Percentiles rank a stretch among this genome's conserved stretches.
Evolutionary conservation across 2,113 vertebrate genomes (phyloP).

Genomic region (Mormoops blainvillei): DNA sequence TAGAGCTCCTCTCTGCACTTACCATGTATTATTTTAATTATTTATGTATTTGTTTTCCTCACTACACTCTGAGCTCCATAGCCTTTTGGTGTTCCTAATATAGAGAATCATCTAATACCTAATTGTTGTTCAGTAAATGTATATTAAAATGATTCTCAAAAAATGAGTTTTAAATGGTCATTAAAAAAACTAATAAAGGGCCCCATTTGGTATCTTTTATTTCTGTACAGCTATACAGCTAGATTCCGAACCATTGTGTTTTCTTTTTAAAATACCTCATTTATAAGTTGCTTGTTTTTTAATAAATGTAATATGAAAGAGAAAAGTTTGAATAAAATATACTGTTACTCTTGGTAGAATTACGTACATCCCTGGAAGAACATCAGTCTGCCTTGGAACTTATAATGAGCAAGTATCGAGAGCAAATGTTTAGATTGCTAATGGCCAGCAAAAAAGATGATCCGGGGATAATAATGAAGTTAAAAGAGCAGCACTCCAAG

Average conservation of each 20-base stretch:
- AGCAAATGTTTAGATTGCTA: slow-evolving; percentile 94
- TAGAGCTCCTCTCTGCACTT: not conserved
- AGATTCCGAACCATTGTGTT: not conserved
- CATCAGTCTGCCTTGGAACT: slow-evolving; percentile 98
- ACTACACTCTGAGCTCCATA: not conserved
- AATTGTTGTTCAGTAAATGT: not conserved
- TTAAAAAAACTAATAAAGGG: not conserved
- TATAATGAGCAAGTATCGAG: slow-evolving; percentile 98
- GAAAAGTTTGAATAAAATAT: slow-evolving; percentile 15
- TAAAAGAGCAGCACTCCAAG: slow-evolving; percentile 96
- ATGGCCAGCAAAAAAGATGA: slow-evolving; percentile 96
- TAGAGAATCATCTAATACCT: not conserved
- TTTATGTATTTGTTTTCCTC: not conserved
- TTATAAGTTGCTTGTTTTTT: not conserved
- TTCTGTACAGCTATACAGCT: not conserved
- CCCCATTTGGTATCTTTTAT: not conserved
- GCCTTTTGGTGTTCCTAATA: not conserved
- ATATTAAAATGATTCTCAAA: not conserved
- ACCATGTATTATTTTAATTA: not conserved
- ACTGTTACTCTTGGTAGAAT: slow-evolving; percentile 80
- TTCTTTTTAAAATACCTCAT: slow-evolving; percentile 16
- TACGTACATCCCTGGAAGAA: slow-evolving; percentile 93
- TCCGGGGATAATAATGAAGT: slow-evolving; percentile 89
- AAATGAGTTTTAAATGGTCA: not conserved
- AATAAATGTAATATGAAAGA: not conserved